phyloP scores from a whole-genome alignment of 2,888 invertebrate species.

The Linnaemya tessellans region DNA sequence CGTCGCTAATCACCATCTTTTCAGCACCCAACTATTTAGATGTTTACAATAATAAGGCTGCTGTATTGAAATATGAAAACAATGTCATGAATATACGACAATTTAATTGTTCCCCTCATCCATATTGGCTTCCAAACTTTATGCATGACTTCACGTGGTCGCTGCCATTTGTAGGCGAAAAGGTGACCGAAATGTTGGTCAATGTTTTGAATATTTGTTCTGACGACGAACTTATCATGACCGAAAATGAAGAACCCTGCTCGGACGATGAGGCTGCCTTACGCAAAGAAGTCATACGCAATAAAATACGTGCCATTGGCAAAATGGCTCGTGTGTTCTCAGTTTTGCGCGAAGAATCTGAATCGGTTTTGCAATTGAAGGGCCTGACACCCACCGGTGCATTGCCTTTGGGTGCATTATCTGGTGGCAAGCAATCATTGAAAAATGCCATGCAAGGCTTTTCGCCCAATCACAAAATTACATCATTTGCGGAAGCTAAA shows the following conservation, averaged over 20 bases:
- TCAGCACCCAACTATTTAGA: too few species aligned
- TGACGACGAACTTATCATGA: constrained; percentile 97
- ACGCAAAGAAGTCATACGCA: constrained; percentile 99
- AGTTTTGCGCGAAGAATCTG: constrained; percentile 99
- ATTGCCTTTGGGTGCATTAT: constrained; percentile 96
- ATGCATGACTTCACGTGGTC: constrained; percentile 99
- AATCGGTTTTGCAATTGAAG: constrained; percentile 98
- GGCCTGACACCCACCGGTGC: constrained; percentile 99
- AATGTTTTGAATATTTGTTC: constrained; percentile 99
- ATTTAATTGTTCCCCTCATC: too few species aligned
- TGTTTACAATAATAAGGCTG: constrained; percentile 99
- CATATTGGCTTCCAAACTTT: constrained; percentile 99
- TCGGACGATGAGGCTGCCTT: constrained; percentile 92
- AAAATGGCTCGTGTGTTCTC: constrained; percentile 99
- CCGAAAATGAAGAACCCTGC: constrained; percentile 90
- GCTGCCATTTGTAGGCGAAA: constrained; percentile 99
- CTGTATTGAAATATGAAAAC: constrained; percentile 99
- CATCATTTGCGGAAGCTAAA: constrained; percentile 99
- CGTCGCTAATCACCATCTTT: constrained; percentile 99
- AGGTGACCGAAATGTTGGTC: constrained; percentile 99
- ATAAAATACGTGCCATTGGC: constrained; percentile 99
- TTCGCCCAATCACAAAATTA: constrained; percentile 98
- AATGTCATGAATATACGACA: constrained; percentile 99
- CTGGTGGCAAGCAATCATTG: constrained; percentile 97
- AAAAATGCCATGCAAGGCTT: constrained; percentile 98